These are phyloP conservation scores for Goniozus legneri DNA, from an alignment of 1,140 invertebrate genomes.

Conservation along the genomic window DNA sequence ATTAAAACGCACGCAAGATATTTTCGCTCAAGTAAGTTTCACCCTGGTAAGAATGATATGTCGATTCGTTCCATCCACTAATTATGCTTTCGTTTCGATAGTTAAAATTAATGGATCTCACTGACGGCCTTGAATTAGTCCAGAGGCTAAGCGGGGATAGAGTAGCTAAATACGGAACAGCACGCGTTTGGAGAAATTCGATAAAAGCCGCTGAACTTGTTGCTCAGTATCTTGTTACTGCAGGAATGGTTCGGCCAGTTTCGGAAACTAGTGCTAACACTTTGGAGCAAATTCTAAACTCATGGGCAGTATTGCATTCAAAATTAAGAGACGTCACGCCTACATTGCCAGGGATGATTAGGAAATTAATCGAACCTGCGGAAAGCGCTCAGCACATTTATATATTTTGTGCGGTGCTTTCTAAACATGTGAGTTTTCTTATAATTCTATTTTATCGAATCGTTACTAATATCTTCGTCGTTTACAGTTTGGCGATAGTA, in stretches of 20 bases:
- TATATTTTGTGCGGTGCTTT: conserved; percentile 56
- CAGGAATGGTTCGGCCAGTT: conserved; percentile 55
- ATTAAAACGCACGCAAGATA: conserved; percentile 55
- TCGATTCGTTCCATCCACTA: background rate
- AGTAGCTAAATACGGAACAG: conserved; percentile 49
- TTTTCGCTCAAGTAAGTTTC: conserved; percentile 54
- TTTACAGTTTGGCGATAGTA: conserved; percentile 59
- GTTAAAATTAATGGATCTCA: conserved; percentile 54
- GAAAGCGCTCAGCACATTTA: conserved; percentile 60
- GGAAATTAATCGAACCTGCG: conserved; percentile 57
- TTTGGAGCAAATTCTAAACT: conserved; percentile 52
- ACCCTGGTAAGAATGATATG: conserved; percentile 6
- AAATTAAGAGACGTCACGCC: conserved; percentile 46
- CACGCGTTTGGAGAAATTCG: conserved; percentile 54
- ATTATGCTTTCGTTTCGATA: conserved; percentile 11
- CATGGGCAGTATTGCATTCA: conserved; percentile 47
- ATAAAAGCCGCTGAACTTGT: conserved; percentile 53
- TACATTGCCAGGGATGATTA: conserved; percentile 50
- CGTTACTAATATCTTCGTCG: conserved; percentile 8
- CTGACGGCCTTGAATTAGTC: conserved; percentile 49
- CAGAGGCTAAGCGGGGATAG: conserved; percentile 50
- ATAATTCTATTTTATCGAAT: conserved; percentile 3
- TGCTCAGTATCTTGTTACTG: conserved; percentile 53
- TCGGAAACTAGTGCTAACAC: conserved; percentile 53
- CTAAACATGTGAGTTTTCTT: conserved; percentile 54